phyloP scores from a whole-genome alignment of 2,797 vertebrate genomes.

The Hephaestus fuliginosus region DNA sequence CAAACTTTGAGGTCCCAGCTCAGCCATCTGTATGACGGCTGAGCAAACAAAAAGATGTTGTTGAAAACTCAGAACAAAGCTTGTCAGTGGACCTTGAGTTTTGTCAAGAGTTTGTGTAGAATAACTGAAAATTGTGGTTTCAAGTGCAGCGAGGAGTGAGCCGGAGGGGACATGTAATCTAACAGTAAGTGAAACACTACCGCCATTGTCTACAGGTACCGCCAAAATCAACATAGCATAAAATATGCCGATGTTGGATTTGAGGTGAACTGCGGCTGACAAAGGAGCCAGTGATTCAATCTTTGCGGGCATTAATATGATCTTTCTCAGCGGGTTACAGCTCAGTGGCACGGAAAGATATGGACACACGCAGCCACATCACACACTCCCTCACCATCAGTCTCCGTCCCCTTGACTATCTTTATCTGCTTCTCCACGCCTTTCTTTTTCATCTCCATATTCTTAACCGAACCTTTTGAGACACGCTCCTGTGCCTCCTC shows the following conservation, averaged over 20 bases:
- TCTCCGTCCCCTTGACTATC: conserved; percentile 23
- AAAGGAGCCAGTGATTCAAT: conserved; percentile 37
- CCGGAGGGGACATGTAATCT: too few species aligned
- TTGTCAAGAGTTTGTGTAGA: too few species aligned
- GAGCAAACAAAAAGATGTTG: too few species aligned
- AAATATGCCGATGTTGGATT: not conserved
- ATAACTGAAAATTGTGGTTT: not conserved
- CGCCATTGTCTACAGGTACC: too few species aligned
- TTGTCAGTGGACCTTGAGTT: too few species aligned
- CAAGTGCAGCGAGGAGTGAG: not conserved
- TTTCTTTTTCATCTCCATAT: conserved; percentile 43
- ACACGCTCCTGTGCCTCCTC: conserved; percentile 23
- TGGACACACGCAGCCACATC: conserved; percentile 17
- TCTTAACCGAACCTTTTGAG: conserved; percentile 42
- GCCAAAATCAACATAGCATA: too few species aligned
- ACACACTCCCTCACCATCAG: conserved; percentile 14
- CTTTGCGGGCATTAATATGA: conserved; percentile 26
- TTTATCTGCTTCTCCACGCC: conserved; percentile 44
- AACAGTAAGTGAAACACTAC: too few species aligned
- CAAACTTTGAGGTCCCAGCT: too few species aligned
- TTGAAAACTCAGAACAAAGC: too few species aligned
- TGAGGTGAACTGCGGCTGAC: conserved; percentile 38
- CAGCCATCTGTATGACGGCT: too few species aligned
- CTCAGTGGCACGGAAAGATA: conserved; percentile 9
- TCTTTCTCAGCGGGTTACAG: conserved; percentile 31